A percentile compares a stretch with the other conserved stretches of the same genome.
phyloP scores from a whole-genome alignment of 2,113 vertebrate genomes.

The Festucalex cinctus region DNA sequence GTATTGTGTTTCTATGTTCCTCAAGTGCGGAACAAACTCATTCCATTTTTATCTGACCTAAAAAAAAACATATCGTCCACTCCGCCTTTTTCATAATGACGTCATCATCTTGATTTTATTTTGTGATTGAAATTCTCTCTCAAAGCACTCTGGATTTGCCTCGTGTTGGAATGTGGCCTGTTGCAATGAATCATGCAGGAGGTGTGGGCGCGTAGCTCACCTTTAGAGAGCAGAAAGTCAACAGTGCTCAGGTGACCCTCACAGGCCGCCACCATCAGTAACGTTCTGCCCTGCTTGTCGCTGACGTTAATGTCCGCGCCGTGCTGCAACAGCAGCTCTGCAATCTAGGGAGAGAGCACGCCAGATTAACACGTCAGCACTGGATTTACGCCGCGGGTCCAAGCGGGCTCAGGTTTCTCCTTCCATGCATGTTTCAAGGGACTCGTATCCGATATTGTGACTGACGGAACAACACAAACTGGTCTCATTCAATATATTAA shows the following conservation, averaged over 20 bases:
- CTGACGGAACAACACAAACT: too few species aligned
- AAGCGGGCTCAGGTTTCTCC: too few species aligned
- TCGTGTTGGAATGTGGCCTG: background rate
- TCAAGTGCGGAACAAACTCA: too few species aligned
- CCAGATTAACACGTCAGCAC: background rate
- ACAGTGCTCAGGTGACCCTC: conserved; percentile 93
- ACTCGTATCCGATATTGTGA: too few species aligned
- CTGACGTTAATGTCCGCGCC: conserved; percentile 89
- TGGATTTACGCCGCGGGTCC: background rate
- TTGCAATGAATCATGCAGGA: background rate
- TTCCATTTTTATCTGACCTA: too few species aligned
- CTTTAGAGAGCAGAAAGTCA: conserved; percentile 90
- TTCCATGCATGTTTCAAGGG: too few species aligned
- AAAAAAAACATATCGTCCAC: too few species aligned
- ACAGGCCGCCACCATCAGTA: conserved; percentile 94
- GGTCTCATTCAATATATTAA: too few species aligned
- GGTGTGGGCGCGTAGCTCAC: conserved; percentile 61
- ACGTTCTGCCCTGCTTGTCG: conserved; percentile 93
- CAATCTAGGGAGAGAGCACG: conserved; percentile 73
- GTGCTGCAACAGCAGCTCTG: conserved; percentile 80
- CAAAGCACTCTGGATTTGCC: background rate
- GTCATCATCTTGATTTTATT: too few species aligned
- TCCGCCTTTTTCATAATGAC: too few species aligned
- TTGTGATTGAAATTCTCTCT: too few species aligned
- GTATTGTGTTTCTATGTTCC: too few species aligned